phyloP scores from a whole-genome alignment of 2,888 invertebrate genomes.

The Metalampra italica region DNA sequence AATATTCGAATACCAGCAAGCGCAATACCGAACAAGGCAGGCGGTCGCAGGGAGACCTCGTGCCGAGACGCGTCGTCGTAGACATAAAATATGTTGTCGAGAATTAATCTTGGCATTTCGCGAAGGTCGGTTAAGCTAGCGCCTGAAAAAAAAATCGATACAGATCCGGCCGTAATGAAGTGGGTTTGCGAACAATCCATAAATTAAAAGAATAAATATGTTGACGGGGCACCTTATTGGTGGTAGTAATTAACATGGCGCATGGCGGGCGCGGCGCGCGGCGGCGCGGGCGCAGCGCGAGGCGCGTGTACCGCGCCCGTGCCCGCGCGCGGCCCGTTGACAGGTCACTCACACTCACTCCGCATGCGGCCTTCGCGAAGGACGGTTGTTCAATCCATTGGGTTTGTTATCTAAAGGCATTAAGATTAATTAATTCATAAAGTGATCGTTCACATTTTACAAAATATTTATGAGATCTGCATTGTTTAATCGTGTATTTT shows the following conservation, averaged over 20 bases:
- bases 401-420: conserved; percentile 12
- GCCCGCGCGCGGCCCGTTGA: conserved; percentile 23
- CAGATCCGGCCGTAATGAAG: conserved; percentile 52
- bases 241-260: conserved; percentile 69
- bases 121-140: conserved; percentile 44
- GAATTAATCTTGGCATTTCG: conserved; percentile 65
- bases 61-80: conserved; percentile 39
- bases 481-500: background rate
- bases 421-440: conserved; percentile 17
- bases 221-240: conserved; percentile 69
- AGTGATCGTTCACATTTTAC: background rate
- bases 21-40: conserved; percentile 68
- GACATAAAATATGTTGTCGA: conserved; percentile 54
- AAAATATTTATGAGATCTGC: background rate
- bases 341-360: conserved; percentile 62
- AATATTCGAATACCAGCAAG: conserved; percentile 49
- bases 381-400: conserved; percentile 43
- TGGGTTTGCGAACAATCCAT: conserved; percentile 52
- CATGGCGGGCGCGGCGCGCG: conserved; percentile 38
- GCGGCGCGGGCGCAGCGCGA: conserved; percentile 32
- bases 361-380: conserved; percentile 62
- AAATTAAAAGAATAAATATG: conserved; percentile 59
- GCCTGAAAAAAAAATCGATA: conserved; percentile 43
- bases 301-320: conserved; percentile 21
- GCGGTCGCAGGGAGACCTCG: conserved; percentile 48